Evolutionary conservation across 2,888 invertebrate species (phyloP), one percentile per base, ranked within the genome.

Genomic region (Andrena trimmerana): DNA sequence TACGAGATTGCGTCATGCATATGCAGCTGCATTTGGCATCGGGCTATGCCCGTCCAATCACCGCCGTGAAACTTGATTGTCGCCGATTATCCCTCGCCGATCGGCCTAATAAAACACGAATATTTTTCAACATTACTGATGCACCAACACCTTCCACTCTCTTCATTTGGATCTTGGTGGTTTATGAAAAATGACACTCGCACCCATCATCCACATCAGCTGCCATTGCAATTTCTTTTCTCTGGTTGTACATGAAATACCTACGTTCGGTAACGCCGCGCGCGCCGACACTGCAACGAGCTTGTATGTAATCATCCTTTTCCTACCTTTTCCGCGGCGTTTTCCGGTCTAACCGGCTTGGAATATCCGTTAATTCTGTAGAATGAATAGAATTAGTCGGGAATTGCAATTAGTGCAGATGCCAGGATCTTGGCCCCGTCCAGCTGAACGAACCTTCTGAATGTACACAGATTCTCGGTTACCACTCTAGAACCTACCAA

Each of bases 1-100:
- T 92, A 91, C 90, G 92, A 93, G 92, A 93, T 93, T 93, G 92
- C 92, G 90, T 92, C 93, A 93, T 93, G 92, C 93, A 93, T 93
- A 93, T 93, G 93, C 93, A 92, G 93, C 89, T 92, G 91, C 90
- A 91, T 93, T 91, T 92, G 92, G 91, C 91, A 91, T 91, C 88
- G 90, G 86, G 86, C 89, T 86, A 87, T 87, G 88, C 88, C 89
- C 86, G 89, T 88, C 90, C 91, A 91, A 92, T 93, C 92, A 91
- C 90, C 86, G 88, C 90, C 90, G 91, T 92, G 93, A 92, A 93
- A 93, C 93, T 93, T 92, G 93, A 93, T 93, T 92, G 92, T 91
- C 92, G 92, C 89, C 92, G 92, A 94, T 94, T 93, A 93, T 92
- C 91, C 92, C 87, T 79, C 85, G 87, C 76, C 86, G 86, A 89